Percentiles rank a stretch among this genome's conserved stretches.
Evolutionary conservation across 92 coral and sea anemone species (phyloP).

Genomic region (Epizoanthus fatuus): DNA sequence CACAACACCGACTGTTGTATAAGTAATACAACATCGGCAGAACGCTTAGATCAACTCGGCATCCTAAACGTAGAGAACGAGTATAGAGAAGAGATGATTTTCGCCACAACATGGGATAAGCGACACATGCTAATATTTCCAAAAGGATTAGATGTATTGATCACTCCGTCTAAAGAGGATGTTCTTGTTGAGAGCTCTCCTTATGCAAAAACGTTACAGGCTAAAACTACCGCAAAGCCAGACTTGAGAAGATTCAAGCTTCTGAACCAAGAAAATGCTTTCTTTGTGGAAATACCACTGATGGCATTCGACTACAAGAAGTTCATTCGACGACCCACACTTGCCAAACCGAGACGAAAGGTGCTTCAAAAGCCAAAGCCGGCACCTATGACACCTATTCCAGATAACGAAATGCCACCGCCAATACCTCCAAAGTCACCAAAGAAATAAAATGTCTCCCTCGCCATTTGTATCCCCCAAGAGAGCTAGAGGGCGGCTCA

Average conservation of each 20-base stretch:
- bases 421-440: slow-evolving; percentile 44
- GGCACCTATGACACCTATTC: not conserved
- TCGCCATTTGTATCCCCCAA: slow-evolving; percentile 29
- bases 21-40: not conserved
- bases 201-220: slow-evolving; percentile 19
- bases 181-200: slow-evolving; percentile 25
- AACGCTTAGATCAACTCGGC: slow-evolving; percentile 18
- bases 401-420: slow-evolving; percentile 15
- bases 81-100: slow-evolving; percentile 36
- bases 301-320: slow-evolving; percentile 46
- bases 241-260: slow-evolving; percentile 38
- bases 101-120: slow-evolving; percentile 34
- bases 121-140: slow-evolving; percentile 36
- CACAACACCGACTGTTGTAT: not conserved
- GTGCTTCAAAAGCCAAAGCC: slow-evolving; percentile 18
- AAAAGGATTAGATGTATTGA: slow-evolving; percentile 28
- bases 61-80: slow-evolving; percentile 20
- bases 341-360: slow-evolving; percentile 12
- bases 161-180: slow-evolving; percentile 38
- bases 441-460: slow-evolving; percentile 15
- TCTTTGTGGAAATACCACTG: slow-evolving; percentile 32
- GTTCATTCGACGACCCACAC: slow-evolving; percentile 34
- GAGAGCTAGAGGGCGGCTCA: slow-evolving; percentile 5
- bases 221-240: slow-evolving; percentile 26
- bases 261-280: slow-evolving; percentile 38